Evolutionary conservation across 2,113 vertebrate genomes (phyloP).

Genomic region (Phoenicopterus ruber): DNA sequence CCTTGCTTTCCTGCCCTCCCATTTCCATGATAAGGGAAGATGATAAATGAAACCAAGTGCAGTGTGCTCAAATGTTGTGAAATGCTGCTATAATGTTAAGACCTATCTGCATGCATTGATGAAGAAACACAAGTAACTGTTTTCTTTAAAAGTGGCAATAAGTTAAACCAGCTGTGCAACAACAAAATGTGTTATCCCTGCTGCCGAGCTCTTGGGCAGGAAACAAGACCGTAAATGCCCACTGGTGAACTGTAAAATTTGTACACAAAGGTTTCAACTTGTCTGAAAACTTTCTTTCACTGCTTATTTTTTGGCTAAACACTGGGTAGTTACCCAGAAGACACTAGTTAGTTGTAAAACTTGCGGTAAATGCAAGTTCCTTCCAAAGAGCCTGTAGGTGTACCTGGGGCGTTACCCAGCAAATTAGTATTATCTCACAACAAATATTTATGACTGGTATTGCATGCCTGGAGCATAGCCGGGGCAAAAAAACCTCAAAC

Average conservation of each 20-base stretch:
- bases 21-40: neutral
- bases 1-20: neutral
- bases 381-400: neutral
- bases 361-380: neutral
- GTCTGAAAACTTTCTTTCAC: neutral
- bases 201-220: neutral
- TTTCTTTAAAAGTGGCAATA: neutral
- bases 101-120: neutral
- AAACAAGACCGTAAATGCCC: neutral
- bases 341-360: neutral
- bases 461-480: neutral
- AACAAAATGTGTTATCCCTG: neutral
- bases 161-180: neutral
- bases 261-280: neutral
- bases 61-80: neutral
- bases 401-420: neutral
- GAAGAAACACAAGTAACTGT: neutral
- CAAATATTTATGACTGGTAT: neutral
- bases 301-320: neutral
- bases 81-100: neutral
- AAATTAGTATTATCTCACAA: neutral
- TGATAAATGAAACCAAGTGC: neutral
- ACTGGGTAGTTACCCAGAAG: neutral
- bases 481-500: accelerated
- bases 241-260: neutral